Percentiles rank a stretch among this genome's conserved stretches.
These are phyloP conservation scores for Varanus salvator DNA, from an alignment of 2,113 vertebrate genomes.

Conservation along the genomic window DNA sequence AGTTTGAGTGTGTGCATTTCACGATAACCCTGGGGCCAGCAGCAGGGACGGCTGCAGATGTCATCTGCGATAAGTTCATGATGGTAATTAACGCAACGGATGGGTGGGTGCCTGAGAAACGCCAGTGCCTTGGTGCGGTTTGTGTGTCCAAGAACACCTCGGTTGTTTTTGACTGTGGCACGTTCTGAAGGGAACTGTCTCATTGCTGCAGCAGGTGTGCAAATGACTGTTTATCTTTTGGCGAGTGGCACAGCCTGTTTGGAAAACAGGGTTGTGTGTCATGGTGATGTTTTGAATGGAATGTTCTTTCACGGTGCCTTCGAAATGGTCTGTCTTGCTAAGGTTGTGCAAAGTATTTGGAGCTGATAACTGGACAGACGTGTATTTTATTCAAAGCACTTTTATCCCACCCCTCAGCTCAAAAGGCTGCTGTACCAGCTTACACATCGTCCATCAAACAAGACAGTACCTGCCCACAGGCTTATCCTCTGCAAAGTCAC, in stretches of 20 bases:
- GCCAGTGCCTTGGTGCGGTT: background rate
- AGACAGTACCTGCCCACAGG: no score
- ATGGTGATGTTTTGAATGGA: background rate
- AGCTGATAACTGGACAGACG: background rate
- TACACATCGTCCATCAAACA: no score
- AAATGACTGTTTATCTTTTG: background rate
- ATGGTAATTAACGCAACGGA: background rate
- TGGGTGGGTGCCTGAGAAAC: background rate
- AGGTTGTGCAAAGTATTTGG: background rate
- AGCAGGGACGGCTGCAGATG: background rate
- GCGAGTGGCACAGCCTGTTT: background rate
- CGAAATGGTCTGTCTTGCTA: background rate
- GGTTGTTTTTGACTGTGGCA: background rate
- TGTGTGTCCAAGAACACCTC: background rate
- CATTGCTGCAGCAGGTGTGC: background rate
- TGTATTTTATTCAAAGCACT: background rate
- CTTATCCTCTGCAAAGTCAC: no score
- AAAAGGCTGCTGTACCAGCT: no score
- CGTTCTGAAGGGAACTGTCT: background rate
- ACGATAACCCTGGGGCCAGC: background rate
- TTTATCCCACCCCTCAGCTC: no score
- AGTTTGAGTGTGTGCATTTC: background rate
- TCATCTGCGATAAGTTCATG: background rate
- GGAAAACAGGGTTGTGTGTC: background rate
- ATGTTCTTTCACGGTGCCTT: background rate